phyloP scores from a whole-genome alignment of 1,140 invertebrate genomes.

The Bathynomus jamesi region DNA sequence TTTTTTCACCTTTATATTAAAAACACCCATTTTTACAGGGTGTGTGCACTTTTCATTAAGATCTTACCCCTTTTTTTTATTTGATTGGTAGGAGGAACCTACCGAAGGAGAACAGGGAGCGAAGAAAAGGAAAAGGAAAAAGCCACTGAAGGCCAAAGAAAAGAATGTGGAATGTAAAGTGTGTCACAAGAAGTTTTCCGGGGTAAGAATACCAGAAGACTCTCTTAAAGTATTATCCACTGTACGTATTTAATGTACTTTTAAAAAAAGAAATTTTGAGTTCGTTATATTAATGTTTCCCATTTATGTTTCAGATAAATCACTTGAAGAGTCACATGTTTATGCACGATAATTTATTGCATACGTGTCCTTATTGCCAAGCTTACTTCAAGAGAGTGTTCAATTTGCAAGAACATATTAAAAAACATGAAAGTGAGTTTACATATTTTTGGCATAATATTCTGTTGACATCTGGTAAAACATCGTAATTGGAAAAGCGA shows the following conservation, averaged over 20 bases:
- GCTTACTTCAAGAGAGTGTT: slow-evolving; percentile 34
- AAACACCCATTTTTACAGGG: too few species aligned
- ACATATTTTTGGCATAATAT: too few species aligned
- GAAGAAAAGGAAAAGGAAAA: background rate
- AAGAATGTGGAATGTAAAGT: background rate
- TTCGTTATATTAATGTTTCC: background rate
- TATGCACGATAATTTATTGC: slow-evolving; percentile 20
- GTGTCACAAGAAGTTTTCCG: background rate
- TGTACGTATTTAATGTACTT: too few species aligned
- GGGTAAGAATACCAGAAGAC: too few species aligned
- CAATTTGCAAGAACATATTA: slow-evolving; percentile 32
- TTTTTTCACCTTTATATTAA: too few species aligned
- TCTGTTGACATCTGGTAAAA: too few species aligned
- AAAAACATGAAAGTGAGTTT: slow-evolving; percentile 31
- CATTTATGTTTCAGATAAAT: slow-evolving; percentile 14
- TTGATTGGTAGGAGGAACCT: too few species aligned
- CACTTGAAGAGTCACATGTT: slow-evolving; percentile 31
- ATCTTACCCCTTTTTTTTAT: too few species aligned
- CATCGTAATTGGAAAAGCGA: too few species aligned
- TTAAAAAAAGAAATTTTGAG: background rate
- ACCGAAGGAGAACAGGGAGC: background rate
- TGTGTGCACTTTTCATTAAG: too few species aligned
- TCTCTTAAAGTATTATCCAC: too few species aligned
- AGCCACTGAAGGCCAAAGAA: background rate
- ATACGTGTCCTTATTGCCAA: slow-evolving; percentile 36